phyloP scores from a whole-genome alignment of 1,140 invertebrate species.

The Megalopta genalis region DNA sequence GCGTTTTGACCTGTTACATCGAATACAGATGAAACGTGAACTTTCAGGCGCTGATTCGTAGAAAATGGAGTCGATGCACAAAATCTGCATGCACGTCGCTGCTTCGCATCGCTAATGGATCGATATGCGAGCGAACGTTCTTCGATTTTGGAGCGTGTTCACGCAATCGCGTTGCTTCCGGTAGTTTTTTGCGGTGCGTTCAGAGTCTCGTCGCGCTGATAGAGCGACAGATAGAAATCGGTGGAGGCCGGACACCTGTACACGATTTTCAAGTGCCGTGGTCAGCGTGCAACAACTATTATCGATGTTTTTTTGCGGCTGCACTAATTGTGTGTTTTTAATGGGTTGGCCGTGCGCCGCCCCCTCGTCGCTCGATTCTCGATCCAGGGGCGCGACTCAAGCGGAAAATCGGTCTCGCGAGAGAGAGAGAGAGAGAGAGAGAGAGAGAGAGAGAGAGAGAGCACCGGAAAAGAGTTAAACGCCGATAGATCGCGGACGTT shows the following conservation, averaged over 20 bases:
- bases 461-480: not conserved
- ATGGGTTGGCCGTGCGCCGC: conserved; percentile 73
- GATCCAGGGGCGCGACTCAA: conserved; percentile 39
- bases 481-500: not conserved
- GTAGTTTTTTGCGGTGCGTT: conserved; percentile 12
- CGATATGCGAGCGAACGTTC: not conserved
- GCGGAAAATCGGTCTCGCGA: conserved; percentile 36
- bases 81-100: too few relatives aligned
- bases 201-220: not conserved
- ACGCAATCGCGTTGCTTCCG: conserved; percentile 3
- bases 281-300: conserved; percentile 63
- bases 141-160: conserved; percentile 11
- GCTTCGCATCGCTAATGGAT: too few relatives aligned
- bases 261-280: not conserved
- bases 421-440: not conserved
- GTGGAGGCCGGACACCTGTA: not conserved
- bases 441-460: not conserved
- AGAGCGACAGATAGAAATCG: not conserved
- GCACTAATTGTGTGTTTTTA: conserved; percentile 78
- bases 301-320: conserved; percentile 76
- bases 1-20: too few relatives aligned
- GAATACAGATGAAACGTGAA: too few relatives aligned
- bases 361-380: conserved; percentile 32
- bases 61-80: too few relatives aligned
- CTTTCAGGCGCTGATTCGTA: too few relatives aligned